A percentile compares a stretch with the other conserved stretches of the same genome.
phyloP scores from a whole-genome alignment of 2,113 vertebrate species.

The Trichechus manatus region DNA sequence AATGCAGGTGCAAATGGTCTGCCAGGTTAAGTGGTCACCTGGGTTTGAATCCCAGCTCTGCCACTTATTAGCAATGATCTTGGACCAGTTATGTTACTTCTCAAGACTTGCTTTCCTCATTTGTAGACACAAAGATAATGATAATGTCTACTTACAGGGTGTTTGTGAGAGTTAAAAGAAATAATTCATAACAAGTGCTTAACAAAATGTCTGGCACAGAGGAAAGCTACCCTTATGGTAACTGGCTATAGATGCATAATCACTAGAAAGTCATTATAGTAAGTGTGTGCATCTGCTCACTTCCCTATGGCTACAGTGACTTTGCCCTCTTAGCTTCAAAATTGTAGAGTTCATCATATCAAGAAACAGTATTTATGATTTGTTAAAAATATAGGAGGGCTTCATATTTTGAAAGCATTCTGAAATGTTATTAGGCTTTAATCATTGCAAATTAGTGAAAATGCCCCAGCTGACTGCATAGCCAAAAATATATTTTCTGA shows the following conservation, averaged over 20 bases:
- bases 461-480: not conserved
- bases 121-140: not conserved
- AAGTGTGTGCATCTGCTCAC: not conserved
- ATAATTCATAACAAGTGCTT: slow-evolving; percentile 3
- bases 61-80: not conserved
- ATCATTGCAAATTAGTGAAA: slow-evolving; percentile 61
- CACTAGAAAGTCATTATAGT: not conserved
- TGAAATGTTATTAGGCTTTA: slow-evolving; percentile 42
- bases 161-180: not conserved
- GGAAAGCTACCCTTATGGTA: not conserved
- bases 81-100: not conserved
- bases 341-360: not conserved
- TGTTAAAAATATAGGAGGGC: slow-evolving; percentile 27
- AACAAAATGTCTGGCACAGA: not conserved
- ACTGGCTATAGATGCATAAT: not conserved
- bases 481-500: slow-evolving; percentile 19
- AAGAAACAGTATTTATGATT: slow-evolving; percentile 27
- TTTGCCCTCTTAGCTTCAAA: not conserved
- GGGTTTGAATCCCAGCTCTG: slow-evolving; percentile 4
- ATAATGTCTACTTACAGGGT: not conserved
- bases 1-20: not conserved
- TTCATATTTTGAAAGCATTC: slow-evolving; percentile 61
- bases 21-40: not conserved
- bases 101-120: not conserved
- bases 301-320: not conserved